Evolutionary conservation across 1,140 invertebrate species (phyloP), one percentile per base, ranked within the genome.

Genomic region (Eupristina koningsbergeri): DNA sequence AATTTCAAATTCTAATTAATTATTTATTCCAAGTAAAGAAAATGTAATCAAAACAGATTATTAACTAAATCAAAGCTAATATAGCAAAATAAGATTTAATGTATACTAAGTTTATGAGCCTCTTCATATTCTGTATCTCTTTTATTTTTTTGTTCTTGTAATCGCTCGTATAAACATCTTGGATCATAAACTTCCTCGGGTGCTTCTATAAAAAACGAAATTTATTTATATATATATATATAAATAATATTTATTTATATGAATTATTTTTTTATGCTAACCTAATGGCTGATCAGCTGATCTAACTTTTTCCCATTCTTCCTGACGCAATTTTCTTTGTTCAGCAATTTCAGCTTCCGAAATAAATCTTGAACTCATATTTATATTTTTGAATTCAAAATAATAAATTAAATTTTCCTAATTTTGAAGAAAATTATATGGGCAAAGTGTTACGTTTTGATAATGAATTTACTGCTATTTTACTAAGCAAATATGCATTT

Each of bases 41-140:
- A n/a, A n/a, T n/a, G n/a, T n/a, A n/a, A n/a, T n/a, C n/a, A n/a
- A n/a, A n/a, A n/a, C n/a, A n/a, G n/a, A n/a, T n/a, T n/a, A n/a
- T n/a, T n/a, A n/a, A n/a, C n/a, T n/a, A n/a, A n/a, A n/a, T n/a
- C n/a, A 47, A 47, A 80, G 0, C 17, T 47, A 73, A 26, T 39
- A 79, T 69, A 74, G 36, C 45, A 76, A 58, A 69, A 58, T 77
- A 81, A 82, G 69, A 69, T 76, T 79, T 41, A 45, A 81, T 74
- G 93, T 94, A 93, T 94, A 98, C 97, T 98, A 13, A 99, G 92
- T 93, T 97, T 97, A 88, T 97, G 96, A 19, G 97, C 95, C 92
- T 99, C 98, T 92, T 99, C 98, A 94, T 96, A 98, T 93, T 99
- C 98, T 61, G 96, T 94, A 88, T 99, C 96, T 87, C 96, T 96